A percentile compares a stretch with the other conserved stretches of the same genome.
Conservation (phyloP, 2,888 invertebrate species). For the Crocallis elinguaria region DNA sequence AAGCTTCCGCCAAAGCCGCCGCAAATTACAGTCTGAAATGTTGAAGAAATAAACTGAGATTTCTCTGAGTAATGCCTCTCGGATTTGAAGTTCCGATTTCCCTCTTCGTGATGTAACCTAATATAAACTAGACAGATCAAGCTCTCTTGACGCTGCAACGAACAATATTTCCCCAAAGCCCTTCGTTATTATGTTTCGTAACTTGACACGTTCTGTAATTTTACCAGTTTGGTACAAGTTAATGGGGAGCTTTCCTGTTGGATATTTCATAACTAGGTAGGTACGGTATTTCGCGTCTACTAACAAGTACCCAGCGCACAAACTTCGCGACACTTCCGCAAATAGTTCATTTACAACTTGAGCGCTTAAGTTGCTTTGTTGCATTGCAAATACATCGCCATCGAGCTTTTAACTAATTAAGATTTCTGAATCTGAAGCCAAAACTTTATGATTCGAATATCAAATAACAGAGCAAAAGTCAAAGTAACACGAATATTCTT, state of each 20-base stretch:
- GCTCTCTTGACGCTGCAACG: conserved; percentile 18
- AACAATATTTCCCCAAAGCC: conserved; percentile 21
- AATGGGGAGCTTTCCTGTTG: conserved; percentile 23
- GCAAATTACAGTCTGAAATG: conserved; percentile 13
- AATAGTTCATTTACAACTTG: conserved; percentile 41
- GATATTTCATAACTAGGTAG: conserved; percentile 23
- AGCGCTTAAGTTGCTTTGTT: conserved; percentile 37
- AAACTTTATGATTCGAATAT: conserved; percentile 24
- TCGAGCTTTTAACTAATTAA: conserved; percentile 28
- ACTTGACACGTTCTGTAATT: conserved; percentile 27
- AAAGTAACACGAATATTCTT: conserved; percentile 42
- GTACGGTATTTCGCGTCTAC: conserved; percentile 35
- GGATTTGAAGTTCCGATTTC: conserved; percentile 24
- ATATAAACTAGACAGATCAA: conserved; percentile 29
- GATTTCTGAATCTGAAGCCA: conserved; percentile 12
- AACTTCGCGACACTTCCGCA: conserved; percentile 44
- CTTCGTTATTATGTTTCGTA: conserved; percentile 22
- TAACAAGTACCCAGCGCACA: conserved; percentile 39
- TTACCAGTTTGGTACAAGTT: conserved; percentile 24
- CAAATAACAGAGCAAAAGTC: conserved; percentile 31
- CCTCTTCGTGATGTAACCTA: conserved; percentile 20
- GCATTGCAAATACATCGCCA: conserved; percentile 30
- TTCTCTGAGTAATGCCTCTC: conserved; percentile 20
- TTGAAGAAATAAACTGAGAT: conserved; percentile 12
- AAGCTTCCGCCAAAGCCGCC: conserved; percentile 8